Conservation (phyloP, 2,113 vertebrate species). For the Urocynchramus pylzowi region DNA sequence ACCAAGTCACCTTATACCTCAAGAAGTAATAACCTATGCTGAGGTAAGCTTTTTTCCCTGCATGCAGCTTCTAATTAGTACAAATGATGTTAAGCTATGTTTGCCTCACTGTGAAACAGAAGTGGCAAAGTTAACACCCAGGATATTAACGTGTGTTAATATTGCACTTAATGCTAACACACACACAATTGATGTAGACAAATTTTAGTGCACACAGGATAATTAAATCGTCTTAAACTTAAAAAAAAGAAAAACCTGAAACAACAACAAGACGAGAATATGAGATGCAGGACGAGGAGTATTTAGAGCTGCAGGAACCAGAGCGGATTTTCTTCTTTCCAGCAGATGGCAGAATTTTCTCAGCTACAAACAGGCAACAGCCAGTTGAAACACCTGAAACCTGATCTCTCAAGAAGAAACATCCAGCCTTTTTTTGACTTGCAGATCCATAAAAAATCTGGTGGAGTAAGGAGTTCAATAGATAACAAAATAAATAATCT, state of each 20-base stretch:
- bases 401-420: background rate
- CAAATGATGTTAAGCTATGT: background rate
- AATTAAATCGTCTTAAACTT: background rate
- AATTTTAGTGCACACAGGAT: background rate
- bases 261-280: background rate
- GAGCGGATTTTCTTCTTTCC: conserved; percentile 7
- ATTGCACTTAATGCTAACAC: background rate
- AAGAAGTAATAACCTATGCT: background rate
- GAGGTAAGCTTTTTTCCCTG: background rate
- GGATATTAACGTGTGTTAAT: background rate
- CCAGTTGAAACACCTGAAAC: background rate
- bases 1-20: background rate
- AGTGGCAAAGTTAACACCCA: background rate
- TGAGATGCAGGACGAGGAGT: background rate
- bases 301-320: background rate
- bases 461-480: background rate
- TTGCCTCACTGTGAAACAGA: background rate
- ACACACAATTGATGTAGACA: background rate
- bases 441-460: background rate
- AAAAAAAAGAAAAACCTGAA: background rate
- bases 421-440: background rate
- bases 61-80: background rate
- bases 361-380: background rate
- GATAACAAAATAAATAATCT: background rate
- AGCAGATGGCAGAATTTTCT: conserved; percentile 52